Evolutionary conservation across 64 coral and sea anemone species (phyloP).

Genomic region (Montipora foliosa): DNA sequence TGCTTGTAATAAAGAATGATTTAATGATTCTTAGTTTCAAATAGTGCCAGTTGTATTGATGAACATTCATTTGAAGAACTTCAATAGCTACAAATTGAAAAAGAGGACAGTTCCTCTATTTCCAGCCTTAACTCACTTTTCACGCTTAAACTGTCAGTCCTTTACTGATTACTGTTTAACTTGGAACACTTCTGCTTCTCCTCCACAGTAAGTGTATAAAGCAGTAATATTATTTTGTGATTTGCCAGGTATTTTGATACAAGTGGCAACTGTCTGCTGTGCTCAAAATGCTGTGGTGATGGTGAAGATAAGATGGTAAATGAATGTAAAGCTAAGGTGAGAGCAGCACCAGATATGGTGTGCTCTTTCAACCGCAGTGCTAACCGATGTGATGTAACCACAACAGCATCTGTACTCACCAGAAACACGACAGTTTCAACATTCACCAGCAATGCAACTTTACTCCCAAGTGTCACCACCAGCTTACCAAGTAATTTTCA

Average conservation of each 20-base stretch:
- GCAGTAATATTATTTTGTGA: too few relatives aligned
- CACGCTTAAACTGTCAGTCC: too few relatives aligned
- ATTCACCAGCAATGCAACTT: background rate
- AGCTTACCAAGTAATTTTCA: background rate
- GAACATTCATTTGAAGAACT: too few relatives aligned
- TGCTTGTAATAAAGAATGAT: too few relatives aligned
- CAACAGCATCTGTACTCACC: background rate
- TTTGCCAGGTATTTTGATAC: conserved; percentile 18
- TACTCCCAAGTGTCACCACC: background rate
- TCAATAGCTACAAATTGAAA: too few relatives aligned
- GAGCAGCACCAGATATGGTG: background rate
- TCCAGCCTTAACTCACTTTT: too few relatives aligned
- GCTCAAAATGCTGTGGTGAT: conserved; percentile 69
- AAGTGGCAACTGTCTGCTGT: background rate
- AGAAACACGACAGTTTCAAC: background rate
- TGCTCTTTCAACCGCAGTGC: conserved; percentile 9
- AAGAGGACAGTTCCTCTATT: too few relatives aligned
- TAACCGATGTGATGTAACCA: background rate
- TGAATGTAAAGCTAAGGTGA: conserved; percentile 35
- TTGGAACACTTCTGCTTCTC: too few relatives aligned
- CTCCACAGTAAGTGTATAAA: too few relatives aligned
- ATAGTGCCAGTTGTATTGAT: too few relatives aligned
- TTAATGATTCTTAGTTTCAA: too few relatives aligned
- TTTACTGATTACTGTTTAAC: too few relatives aligned
- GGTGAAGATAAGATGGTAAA: conserved; percentile 15